phyloP scores from a whole-genome alignment of 1,140 invertebrate genomes.

The Drosophila mayri region DNA sequence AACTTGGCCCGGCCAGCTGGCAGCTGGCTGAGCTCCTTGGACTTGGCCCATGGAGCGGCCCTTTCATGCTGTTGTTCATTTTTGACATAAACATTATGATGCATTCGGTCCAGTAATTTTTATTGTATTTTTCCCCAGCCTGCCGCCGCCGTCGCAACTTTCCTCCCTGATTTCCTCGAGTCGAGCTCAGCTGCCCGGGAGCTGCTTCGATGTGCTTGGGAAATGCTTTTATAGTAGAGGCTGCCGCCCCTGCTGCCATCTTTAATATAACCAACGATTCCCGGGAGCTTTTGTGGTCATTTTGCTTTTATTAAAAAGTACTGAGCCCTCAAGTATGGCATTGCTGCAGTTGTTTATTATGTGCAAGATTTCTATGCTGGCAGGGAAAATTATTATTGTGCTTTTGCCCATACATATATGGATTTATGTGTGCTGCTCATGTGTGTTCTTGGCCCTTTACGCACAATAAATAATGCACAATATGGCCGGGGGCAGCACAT shows the following conservation, averaged over 20 bases:
- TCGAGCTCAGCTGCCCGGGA: conserved; percentile 25
- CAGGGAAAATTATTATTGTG: conserved; percentile 57
- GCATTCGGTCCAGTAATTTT: conserved; percentile 82
- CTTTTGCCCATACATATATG: conserved; percentile 36
- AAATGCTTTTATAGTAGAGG: conserved; percentile 17
- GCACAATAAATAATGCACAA: conserved; percentile 62
- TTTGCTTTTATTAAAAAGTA: conserved; percentile 79
- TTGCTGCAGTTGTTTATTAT: conserved; percentile 77
- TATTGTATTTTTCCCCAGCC: conserved; percentile 72
- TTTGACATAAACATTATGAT: conserved; percentile 83
- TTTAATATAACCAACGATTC: conserved; percentile 71
- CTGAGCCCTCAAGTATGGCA: conserved; percentile 34
- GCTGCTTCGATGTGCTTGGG: conserved; percentile 43
- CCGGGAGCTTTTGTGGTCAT: conserved; percentile 68
- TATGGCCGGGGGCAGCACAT: conserved; percentile 42
- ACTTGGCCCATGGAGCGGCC: conserved; percentile 35
- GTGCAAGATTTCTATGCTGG: conserved; percentile 67
- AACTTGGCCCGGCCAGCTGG: conserved; percentile 37
- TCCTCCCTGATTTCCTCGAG: neutral
- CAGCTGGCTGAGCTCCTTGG: conserved; percentile 27
- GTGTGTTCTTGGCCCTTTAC: conserved; percentile 33
- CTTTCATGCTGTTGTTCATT: conserved; percentile 75
- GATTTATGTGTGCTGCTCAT: conserved; percentile 26
- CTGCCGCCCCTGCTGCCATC: conserved; percentile 40
- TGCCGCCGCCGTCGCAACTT: neutral